These are phyloP conservation scores for Lateolabrax maculatus DNA, from an alignment of 2,797 vertebrate species.

Conservation along the genomic window DNA sequence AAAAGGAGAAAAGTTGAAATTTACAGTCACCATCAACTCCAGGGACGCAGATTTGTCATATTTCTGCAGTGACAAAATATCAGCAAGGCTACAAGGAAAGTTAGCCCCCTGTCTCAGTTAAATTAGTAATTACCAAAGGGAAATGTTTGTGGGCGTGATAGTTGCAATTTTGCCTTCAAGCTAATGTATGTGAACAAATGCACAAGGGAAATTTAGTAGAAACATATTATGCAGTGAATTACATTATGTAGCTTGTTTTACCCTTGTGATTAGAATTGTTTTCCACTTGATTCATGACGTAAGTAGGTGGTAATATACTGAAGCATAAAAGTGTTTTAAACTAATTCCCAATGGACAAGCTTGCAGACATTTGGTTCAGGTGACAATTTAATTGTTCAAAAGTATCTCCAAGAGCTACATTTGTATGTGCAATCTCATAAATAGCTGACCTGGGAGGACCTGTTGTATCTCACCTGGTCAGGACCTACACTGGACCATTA, in stretches of 20 bases:
- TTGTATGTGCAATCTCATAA: background rate
- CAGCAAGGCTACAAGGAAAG: background rate
- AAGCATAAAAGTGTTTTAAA: background rate
- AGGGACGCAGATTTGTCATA: background rate
- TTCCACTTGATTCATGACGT: slow-evolving; percentile 19
- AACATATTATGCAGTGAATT: slow-evolving; percentile 32
- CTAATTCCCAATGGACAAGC: background rate
- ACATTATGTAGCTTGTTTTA: slow-evolving; percentile 25
- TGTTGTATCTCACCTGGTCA: background rate
- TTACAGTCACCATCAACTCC: background rate
- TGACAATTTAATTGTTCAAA: background rate
- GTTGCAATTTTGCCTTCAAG: slow-evolving; percentile 31
- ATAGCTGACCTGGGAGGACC: background rate
- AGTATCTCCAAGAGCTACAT: background rate
- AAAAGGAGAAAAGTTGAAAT: no score
- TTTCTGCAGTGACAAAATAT: background rate
- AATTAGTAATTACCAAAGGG: background rate
- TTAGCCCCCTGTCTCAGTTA: background rate
- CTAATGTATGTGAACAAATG: background rate
- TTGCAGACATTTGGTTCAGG: background rate
- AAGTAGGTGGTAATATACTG: slow-evolving; percentile 18
- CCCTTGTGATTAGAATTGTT: slow-evolving; percentile 29
- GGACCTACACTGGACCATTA: background rate
- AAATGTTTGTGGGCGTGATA: slow-evolving; percentile 15
- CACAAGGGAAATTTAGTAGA: slow-evolving; percentile 44